Conservation (phyloP, 1,140 invertebrate species). For the Muscidifurax raptorellus region DNA sequence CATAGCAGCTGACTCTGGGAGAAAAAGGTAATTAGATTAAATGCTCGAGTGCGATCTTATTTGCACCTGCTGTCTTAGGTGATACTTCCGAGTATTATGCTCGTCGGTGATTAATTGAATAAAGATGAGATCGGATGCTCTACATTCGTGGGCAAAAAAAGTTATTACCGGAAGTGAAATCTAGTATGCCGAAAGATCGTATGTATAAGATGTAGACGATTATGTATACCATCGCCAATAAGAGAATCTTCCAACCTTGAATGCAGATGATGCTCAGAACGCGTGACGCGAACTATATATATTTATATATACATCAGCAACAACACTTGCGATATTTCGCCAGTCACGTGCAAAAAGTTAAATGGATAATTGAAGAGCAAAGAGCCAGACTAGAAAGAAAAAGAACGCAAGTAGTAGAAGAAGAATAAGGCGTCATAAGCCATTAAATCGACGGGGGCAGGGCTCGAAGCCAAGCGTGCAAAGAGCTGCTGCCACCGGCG, state of each 20-base stretch:
- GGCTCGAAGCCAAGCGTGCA: conserved; percentile 22
- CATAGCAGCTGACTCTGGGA: too few relatives aligned
- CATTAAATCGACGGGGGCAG: conserved; percentile 25
- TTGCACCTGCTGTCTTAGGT: too few relatives aligned
- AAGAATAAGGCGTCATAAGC: conserved; percentile 21
- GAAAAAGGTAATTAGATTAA: not conserved
- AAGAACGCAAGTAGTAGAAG: not conserved
- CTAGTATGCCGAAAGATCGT: not conserved
- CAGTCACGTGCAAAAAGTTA: conserved; percentile 51
- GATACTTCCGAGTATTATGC: too few relatives aligned
- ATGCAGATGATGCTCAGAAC: not conserved
- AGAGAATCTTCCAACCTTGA: not conserved
- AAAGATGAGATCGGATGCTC: too few relatives aligned
- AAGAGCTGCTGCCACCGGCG: not conserved
- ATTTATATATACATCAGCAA: too few relatives aligned
- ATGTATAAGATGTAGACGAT: too few relatives aligned
- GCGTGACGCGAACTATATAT: not conserved
- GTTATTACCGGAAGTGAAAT: not conserved
- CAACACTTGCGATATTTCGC: conserved; percentile 36
- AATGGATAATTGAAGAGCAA: conserved; percentile 48
- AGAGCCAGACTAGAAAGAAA: not conserved
- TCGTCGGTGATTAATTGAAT: too few relatives aligned
- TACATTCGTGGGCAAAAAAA: too few relatives aligned
- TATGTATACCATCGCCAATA: not conserved
- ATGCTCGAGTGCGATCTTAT: not conserved